Base-by-base conservation (phyloP, 2,797 vertebrate genomes). In the Hyperoplus lanceolatus region DNA sequence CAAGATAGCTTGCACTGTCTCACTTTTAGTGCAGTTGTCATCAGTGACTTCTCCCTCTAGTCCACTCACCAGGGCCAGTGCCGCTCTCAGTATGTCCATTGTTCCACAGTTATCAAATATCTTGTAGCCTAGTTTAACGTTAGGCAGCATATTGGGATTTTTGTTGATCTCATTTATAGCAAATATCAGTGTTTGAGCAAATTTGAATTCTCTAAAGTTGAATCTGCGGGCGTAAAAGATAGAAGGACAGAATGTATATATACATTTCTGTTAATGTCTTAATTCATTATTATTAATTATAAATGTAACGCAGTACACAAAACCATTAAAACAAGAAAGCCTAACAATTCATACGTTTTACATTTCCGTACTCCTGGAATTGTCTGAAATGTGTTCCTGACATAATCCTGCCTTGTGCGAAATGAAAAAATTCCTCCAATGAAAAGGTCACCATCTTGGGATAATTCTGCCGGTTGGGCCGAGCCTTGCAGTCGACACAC, bases 371-470 rank as follows among this genome's bases (percentile, higher is more conserved):
- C 53, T 74, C 79, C 74, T 61, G 95, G 96, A 75, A 93, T 70
- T 45, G 57, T 86, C 79, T 87, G 78, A 89, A 94, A 96, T 51
- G 89, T 87, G 60, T 95, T 82, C 48, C 66, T 61, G 14, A 85
- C 80, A 64, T 91, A 86, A 54, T 94, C 86, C 75, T 94, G 93
- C 49, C 85, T 74, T 18, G 94, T 95, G 57, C 90, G 93, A 82
- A 96, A 95, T 51, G 95, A 95, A 85, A 96, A 96, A 76, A 96
- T 95, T 70, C 94, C 95, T 66, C 96, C 96, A 0, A 96, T 93
- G 29, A 94, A 50, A 18, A 96, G 67, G 68, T 96, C 89, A 1
- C 96, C 95, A 72, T 94, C 88, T 71, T 88, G 82, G 36, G 84
- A 62, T 59, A 95, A 79, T 82, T 95, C 95, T 63, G 95, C 92